These are phyloP conservation scores for Orthonyx spaldingii DNA, from an alignment of 2,113 vertebrate genomes.

Conservation along the genomic window DNA sequence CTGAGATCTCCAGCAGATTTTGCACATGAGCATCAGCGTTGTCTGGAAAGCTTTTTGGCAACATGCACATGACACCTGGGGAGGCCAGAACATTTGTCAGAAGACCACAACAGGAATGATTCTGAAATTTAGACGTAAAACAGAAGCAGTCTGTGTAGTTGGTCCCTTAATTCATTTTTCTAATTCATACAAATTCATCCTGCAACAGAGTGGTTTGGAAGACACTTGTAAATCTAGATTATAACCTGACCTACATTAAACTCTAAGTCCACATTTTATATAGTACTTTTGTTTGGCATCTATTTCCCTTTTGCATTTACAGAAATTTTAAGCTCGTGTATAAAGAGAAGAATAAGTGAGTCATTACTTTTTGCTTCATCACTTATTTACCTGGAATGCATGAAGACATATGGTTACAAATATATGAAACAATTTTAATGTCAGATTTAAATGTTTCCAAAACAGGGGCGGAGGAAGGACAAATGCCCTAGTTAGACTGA, in stretches of 20 bases:
- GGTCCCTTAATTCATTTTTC: background rate
- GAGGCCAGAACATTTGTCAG: background rate
- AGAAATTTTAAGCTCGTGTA: background rate
- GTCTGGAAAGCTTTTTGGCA: background rate
- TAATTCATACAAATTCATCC: background rate
- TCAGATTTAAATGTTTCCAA: background rate
- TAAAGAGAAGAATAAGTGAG: background rate
- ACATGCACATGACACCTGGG: fast-evolving
- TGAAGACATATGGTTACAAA: background rate
- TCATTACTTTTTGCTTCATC: background rate
- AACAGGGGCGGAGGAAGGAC: background rate
- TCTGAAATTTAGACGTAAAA: background rate
- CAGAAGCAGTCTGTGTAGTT: background rate
- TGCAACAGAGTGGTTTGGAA: background rate
- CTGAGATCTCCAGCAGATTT: background rate
- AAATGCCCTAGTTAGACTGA: background rate
- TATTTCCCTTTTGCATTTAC: background rate
- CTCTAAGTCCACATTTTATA: background rate
- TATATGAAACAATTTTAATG: background rate
- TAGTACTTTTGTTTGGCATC: background rate
- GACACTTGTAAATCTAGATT: background rate
- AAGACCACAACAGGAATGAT: background rate
- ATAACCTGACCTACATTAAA: background rate
- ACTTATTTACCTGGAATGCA: background rate
- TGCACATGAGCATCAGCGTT: background rate